A percentile compares a stretch with the other conserved stretches of the same genome.
Conservation (phyloP, 1,140 invertebrate species). For the Nixonia krombeini region DNA sequence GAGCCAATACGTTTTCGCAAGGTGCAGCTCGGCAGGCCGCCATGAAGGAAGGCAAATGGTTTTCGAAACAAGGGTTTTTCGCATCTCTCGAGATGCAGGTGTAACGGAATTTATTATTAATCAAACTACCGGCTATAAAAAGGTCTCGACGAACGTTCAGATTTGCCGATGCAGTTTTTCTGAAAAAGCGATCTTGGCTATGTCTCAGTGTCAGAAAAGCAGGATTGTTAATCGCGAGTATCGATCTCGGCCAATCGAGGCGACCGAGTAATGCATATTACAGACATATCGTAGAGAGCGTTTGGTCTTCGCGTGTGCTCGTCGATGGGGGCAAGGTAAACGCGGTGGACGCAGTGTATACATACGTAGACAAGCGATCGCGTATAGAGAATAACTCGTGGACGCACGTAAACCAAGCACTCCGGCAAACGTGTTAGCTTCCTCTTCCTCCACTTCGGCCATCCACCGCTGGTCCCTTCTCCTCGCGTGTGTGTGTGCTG, state of each 20-base stretch:
- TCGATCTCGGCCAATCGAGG: background rate
- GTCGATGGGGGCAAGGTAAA: constrained; percentile 8
- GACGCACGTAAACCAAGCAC: constrained; percentile 52
- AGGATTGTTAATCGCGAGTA: no score
- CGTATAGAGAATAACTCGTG: constrained; percentile 47
- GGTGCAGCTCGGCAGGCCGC: no score
- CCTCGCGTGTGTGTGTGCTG: constrained; percentile 44
- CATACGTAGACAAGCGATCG: constrained; percentile 29
- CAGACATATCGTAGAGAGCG: background rate
- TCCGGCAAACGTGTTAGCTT: constrained; percentile 50
- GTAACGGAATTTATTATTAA: no score
- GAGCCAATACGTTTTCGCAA: no score
- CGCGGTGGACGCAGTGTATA: constrained; percentile 18
- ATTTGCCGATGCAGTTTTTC: no score
- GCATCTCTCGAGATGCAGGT: no score
- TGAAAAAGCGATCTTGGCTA: no score
- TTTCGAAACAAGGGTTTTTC: no score
- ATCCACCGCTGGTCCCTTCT: constrained; percentile 35
- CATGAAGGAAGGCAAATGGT: no score
- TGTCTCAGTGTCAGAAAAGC: no score
- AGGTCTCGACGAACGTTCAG: no score
- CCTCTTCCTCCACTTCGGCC: constrained; percentile 37
- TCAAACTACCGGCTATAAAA: no score
- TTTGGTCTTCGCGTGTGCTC: background rate
- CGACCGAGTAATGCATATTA: background rate